Conservation (phyloP, 92 coral and sea anemone genomes). For the Porites cylindrica region DNA sequence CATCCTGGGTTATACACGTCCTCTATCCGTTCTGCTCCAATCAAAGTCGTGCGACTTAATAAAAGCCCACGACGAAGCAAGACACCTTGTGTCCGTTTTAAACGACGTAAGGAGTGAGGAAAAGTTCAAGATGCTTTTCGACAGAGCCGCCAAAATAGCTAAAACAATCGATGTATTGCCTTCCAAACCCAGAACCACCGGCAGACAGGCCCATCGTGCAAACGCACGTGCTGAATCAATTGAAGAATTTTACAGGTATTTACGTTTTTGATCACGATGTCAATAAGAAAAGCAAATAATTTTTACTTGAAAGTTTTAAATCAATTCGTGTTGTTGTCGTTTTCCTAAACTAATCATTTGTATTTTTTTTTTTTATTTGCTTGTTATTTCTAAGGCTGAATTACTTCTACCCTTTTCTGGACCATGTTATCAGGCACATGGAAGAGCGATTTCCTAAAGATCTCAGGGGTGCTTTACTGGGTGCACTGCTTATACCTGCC, state of each 20-base stretch:
- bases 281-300: too few relatives aligned
- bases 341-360: too few relatives aligned
- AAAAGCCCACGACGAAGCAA: too few relatives aligned
- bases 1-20: slow-evolving; percentile 46
- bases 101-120: too few relatives aligned
- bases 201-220: slow-evolving; percentile 45
- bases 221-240: slow-evolving; percentile 27
- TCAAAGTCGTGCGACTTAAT: too few relatives aligned
- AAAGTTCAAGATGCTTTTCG: too few relatives aligned
- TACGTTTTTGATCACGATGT: too few relatives aligned
- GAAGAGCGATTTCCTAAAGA: slow-evolving; percentile 43
- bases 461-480: slow-evolving; percentile 37
- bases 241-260: neutral
- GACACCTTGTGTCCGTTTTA: too few relatives aligned
- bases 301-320: too few relatives aligned
- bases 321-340: too few relatives aligned
- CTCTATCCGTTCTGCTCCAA: slow-evolving; percentile 46
- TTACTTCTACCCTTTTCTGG: slow-evolving; percentile 41
- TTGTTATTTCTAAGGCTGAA: slow-evolving; percentile 25
- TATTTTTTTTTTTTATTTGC: too few relatives aligned
- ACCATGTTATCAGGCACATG: slow-evolving; percentile 50
- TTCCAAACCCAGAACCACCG: slow-evolving; percentile 52
- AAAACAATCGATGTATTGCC: slow-evolving; percentile 48
- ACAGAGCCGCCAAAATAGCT: neutral
- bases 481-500: slow-evolving; percentile 44